Evolutionary conservation across 2,888 invertebrate genomes (phyloP).

Genomic region (Scelioninae gen. 1): DNA sequence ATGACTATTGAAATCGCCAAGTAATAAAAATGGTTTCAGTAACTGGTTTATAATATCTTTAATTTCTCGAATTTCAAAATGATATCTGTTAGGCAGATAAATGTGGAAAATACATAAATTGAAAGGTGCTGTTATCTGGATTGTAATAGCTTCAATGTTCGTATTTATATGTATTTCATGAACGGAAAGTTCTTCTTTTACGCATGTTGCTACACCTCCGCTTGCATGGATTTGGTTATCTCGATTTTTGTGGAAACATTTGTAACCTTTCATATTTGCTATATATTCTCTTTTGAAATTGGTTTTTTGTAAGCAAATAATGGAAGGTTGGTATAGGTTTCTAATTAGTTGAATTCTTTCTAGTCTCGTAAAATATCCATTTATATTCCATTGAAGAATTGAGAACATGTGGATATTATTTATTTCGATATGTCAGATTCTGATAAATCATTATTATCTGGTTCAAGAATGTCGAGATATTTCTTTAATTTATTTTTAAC

Average conservation of each 20-base stretch:
- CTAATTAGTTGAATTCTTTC: constrained; percentile 58
- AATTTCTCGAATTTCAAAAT: constrained; percentile 37
- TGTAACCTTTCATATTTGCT: constrained; percentile 42
- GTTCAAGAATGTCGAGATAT: not conserved
- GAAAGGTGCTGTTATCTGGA: not conserved
- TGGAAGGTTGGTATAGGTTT: constrained; percentile 26
- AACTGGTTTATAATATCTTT: constrained; percentile 66
- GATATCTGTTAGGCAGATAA: constrained; percentile 8
- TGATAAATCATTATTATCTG: not conserved
- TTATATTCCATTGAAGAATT: constrained; percentile 70
- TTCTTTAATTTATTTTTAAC: not conserved
- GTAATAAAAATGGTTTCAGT: constrained; percentile 70
- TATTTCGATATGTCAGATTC: not conserved
- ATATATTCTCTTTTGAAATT: constrained; percentile 58
- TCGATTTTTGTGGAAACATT: constrained; percentile 46
- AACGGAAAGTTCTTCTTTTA: constrained; percentile 4
- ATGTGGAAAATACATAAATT: constrained; percentile 1
- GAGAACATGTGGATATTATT: not conserved
- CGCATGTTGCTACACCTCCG: constrained; percentile 53
- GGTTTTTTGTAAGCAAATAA: constrained; percentile 70
- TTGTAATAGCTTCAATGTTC: not conserved
- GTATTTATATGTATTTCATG: not conserved
- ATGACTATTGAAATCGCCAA: constrained; percentile 74
- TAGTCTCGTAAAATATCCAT: constrained; percentile 59
- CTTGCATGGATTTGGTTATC: constrained; percentile 20